phyloP scores from a whole-genome alignment of 2,797 vertebrate species.

The Myotis daubentonii region DNA sequence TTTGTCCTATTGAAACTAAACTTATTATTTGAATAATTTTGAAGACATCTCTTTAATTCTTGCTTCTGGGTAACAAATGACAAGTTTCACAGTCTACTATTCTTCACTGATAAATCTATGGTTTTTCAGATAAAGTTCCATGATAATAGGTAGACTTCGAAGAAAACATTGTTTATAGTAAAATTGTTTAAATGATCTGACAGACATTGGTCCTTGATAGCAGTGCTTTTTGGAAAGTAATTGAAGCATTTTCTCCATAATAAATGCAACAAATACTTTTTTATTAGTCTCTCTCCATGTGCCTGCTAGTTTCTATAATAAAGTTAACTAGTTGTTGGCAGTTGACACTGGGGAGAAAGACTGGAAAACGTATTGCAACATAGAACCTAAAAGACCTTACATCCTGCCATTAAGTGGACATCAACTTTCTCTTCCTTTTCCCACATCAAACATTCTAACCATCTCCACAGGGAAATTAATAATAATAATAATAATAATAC shows the following conservation, averaged over 20 bases:
- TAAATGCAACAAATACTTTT: constrained; percentile 70
- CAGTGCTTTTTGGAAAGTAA: constrained; percentile 58
- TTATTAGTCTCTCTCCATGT: constrained; percentile 67
- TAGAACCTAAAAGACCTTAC: constrained; percentile 32
- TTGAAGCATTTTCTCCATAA: constrained; percentile 65
- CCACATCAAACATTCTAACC: constrained; percentile 32
- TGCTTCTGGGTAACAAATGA: constrained; percentile 30
- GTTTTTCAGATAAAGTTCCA: constrained; percentile 44
- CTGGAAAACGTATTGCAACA: constrained; percentile 49
- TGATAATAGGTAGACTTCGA: constrained; percentile 34
- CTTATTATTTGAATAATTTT: background rate
- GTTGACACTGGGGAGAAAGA: constrained; percentile 28
- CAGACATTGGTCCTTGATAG: constrained; percentile 56
- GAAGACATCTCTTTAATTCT: constrained; percentile 6
- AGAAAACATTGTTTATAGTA: constrained; percentile 44
- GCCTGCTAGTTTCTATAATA: constrained; percentile 66
- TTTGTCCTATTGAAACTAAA: background rate
- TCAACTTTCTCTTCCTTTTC: constrained; percentile 46
- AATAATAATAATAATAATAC: background rate
- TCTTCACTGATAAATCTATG: constrained; percentile 34
- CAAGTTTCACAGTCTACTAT: constrained; percentile 30
- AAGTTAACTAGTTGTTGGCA: constrained; percentile 70
- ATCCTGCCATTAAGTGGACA: constrained; percentile 32
- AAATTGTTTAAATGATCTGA: constrained; percentile 62
- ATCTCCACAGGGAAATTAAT: background rate